Evolutionary conservation across 2,797 vertebrate genomes (phyloP), one percentile per base, ranked within the genome.

Genomic region (Chloroceryle inda): DNA sequence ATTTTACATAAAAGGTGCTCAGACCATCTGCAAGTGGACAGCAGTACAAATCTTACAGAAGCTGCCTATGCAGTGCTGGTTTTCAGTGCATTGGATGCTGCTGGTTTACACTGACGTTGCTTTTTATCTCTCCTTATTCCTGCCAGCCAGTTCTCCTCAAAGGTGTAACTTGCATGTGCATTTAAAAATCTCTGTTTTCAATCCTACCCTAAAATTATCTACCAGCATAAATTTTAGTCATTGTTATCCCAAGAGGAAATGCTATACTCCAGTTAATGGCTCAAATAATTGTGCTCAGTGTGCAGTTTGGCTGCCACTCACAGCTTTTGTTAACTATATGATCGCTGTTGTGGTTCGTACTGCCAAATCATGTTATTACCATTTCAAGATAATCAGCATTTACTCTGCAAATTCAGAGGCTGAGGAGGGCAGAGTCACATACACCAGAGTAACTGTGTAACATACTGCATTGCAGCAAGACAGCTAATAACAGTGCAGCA

Each of bases 211-310:
- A 19, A 93, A 96, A 86, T 94, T 94, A 95, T 81, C 86, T 89
- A 95, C 88, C 84, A 75, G 71, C 35, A 80, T 94, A 89, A 91
- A 94, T 96, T 97, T 92, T 97, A 96, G 96, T 97, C 74, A 58
- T 83, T 88, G 35, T 68, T 92, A 93, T 96, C 96, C 96, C 88
- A 68, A 87, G 82, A 97, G 95, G 88, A 97, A 97, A 93, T 13
- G 29, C 50, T 95, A 66, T 67, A 40, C 63, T 95, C 55, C 94
- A 97, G 97, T 98, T 95, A 98, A 97, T 90, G 91, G 88, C 59
- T 94, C 69, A 89, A 95, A 87, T 90, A 83, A 90, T 92, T 71
- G 40, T 81, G 72, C 78, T 87, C 53, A 55, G 67, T 83, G 19
- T 86, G 84, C 22, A 62, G 77, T 93, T 35, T 92, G 91, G 80